A percentile compares a stretch with the other conserved stretches of the same genome.
Conservation (phyloP, 1,140 invertebrate genomes). For the Megalonaias nervosa region DNA sequence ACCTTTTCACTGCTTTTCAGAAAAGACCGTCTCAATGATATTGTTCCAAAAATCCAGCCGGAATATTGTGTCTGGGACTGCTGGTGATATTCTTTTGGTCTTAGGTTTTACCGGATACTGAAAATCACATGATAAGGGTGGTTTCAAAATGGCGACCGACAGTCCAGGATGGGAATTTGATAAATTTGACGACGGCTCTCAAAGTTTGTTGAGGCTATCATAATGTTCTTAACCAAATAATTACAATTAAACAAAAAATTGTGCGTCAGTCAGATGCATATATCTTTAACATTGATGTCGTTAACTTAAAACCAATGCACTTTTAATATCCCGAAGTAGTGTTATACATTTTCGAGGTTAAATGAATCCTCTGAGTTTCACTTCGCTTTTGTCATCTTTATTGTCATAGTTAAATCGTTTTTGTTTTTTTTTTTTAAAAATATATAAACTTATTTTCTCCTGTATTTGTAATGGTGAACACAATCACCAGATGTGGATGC, state of each 20-base stretch:
- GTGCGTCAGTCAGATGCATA: too few relatives aligned
- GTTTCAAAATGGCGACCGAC: constrained; percentile 49
- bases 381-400: background rate
- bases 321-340: background rate
- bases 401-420: background rate
- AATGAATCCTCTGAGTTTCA: background rate
- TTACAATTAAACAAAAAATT: background rate
- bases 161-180: constrained; percentile 68
- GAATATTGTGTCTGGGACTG: too few relatives aligned
- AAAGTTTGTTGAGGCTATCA: constrained; percentile 56
- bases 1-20: too few relatives aligned
- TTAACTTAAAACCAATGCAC: background rate
- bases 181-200: constrained; percentile 70
- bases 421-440: too few relatives aligned
- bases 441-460: too few relatives aligned
- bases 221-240: too few relatives aligned
- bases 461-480: too few relatives aligned
- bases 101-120: too few relatives aligned
- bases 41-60: too few relatives aligned
- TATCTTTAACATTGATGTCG: background rate
- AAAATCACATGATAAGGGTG: constrained; percentile 12
- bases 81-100: too few relatives aligned
- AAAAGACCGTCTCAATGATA: too few relatives aligned
- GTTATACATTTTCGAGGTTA: background rate
- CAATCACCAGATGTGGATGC: too few relatives aligned